A percentile compares a stretch with the other conserved stretches of the same genome.
These are phyloP conservation scores for Malurus leucopterus DNA, from an alignment of 2,797 vertebrate species.

Conservation along the genomic window DNA sequence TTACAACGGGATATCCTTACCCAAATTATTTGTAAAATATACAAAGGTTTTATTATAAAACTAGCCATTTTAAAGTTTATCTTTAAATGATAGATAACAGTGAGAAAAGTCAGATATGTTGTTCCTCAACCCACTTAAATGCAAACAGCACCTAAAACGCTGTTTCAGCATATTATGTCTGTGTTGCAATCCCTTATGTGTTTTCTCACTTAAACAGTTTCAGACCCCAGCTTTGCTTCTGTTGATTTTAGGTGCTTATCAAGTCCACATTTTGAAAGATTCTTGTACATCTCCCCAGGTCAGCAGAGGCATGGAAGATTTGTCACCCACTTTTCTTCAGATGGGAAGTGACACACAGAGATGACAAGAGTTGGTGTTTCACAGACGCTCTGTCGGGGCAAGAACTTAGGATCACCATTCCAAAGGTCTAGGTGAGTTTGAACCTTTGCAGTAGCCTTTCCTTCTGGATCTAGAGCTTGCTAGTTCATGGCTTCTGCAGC, in stretches of 20 bases:
- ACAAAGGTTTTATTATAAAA: neutral
- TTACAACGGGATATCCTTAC: neutral
- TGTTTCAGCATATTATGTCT: neutral
- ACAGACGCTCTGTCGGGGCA: neutral
- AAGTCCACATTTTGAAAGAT: neutral
- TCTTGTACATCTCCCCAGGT: neutral
- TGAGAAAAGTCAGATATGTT: neutral
- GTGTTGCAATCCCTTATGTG: neutral
- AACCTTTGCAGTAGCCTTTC: neutral
- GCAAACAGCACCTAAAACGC: neutral
- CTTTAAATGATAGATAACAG: neutral
- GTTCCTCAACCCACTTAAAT: neutral
- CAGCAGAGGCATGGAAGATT: neutral
- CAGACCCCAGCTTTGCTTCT: neutral
- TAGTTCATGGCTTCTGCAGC: neutral
- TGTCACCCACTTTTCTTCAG: neutral
- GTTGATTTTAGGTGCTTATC: neutral
- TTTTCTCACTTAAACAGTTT: constrained; percentile 19
- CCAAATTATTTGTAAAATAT: neutral
- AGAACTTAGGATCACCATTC: neutral
- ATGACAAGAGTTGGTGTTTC: neutral
- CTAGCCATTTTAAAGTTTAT: neutral
- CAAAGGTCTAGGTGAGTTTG: neutral
- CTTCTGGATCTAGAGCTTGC: neutral
- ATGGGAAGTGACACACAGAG: neutral